Evolutionary conservation across 2,113 vertebrate genomes (phyloP), one percentile per base, ranked within the genome.

Genomic region (Ictalurus punctatus): DNA sequence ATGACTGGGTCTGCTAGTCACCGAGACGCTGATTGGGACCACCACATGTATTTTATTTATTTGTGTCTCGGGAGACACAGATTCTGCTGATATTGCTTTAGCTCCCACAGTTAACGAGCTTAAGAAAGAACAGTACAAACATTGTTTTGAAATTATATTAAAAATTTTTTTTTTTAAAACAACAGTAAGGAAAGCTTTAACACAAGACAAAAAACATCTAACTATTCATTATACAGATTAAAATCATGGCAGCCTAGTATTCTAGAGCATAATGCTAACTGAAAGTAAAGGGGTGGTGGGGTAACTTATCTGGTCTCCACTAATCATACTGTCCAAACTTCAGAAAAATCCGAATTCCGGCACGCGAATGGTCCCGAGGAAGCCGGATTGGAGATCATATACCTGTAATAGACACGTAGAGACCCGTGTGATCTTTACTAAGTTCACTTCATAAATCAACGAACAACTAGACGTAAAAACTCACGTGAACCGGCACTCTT

Each of bases 311-410:
- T 96, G 95, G 94, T 96, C 95, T 95, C 95, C 95, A 96, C 95
- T 96, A 96, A 96, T 96, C 95, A 96, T 94, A 95, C 95, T 96
- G 95, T 96, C 95, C 95, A 96, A 95, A 96, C 95, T 96, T 96
- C 95, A 94, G 95, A 96, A 96, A 96, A 96, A 96, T 95, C 95
- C 95, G 95, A 96, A 95, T 96, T 96, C 95, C 95, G 95, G 95
- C 95, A 95, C 94, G 94, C 95, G 95, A 94, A 96, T 95, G 95
- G 95, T 95, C 95, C 95, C 95, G 94, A 95, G 95, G 95, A 96
- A 95, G 95, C 95, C 95, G 95, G 95, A 96, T 96, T 96, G 95
- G 95, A 96, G 95, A 96, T 95, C 95, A 96, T 96, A 96, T 96
- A 96, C 95, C 95, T 96, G 95, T 94, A 96, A 96, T 96, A 96